phyloP scores from a whole-genome alignment of 2,113 vertebrate species.

The Aldabrachelys gigantea region DNA sequence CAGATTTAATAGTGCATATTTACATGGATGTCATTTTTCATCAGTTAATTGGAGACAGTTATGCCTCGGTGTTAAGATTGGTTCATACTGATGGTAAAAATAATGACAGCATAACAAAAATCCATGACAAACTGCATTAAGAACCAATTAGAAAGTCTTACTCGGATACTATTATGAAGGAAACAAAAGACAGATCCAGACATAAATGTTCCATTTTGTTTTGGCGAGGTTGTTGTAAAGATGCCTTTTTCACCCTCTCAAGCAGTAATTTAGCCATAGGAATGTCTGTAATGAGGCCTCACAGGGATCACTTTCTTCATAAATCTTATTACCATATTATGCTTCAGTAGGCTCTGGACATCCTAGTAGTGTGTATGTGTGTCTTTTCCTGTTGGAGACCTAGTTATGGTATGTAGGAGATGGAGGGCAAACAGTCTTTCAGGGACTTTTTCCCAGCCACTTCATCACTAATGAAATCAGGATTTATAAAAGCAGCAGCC shows the following conservation, averaged over 20 bases:
- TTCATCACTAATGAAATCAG: conserved; percentile 24
- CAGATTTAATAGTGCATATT: not conserved
- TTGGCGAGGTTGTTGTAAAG: not conserved
- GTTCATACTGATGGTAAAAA: conserved; percentile 11
- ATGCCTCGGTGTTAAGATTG: not conserved
- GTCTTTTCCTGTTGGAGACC: not conserved
- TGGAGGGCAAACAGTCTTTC: not conserved
- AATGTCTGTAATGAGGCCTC: conserved; percentile 57
- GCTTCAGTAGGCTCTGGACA: not conserved
- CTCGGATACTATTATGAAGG: not conserved
- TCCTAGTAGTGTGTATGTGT: not conserved
- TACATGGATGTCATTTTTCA: conserved; percentile 59
- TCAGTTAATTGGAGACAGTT: conserved; percentile 68
- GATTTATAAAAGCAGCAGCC: conserved; percentile 6
- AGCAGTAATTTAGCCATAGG: conserved; percentile 41
- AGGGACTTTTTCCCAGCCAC: not conserved
- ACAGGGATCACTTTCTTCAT: conserved; percentile 23
- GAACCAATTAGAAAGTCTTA: conserved; percentile 46
- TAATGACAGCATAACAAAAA: conserved; percentile 36
- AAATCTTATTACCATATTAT: conserved; percentile 16
- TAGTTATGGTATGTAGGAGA: not conserved
- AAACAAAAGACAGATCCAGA: not conserved
- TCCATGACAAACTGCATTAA: conserved; percentile 40
- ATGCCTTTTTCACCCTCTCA: conserved; percentile 17
- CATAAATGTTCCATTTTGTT: not conserved